Evolutionary conservation across 2,113 vertebrate genomes (phyloP).

Genomic region (Aviceda subcristata): DNA sequence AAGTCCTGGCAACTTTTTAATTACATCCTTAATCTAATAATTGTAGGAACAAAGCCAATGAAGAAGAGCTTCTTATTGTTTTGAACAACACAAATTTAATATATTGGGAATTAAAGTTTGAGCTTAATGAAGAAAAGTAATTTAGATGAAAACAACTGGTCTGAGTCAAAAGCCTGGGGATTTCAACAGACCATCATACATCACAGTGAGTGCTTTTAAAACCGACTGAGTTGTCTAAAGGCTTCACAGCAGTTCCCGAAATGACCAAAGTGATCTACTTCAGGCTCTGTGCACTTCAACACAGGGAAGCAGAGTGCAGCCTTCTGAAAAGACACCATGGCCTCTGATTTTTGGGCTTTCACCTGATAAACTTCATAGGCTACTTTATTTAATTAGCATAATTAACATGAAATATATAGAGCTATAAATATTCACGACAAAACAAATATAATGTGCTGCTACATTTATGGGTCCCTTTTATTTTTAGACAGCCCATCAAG

Average conservation of each 20-base stretch:
- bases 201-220: background rate
- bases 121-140: conserved; percentile 57
- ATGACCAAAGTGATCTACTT: background rate
- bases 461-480: background rate
- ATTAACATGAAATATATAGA: background rate
- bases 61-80: conserved; percentile 29
- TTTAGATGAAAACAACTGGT: conserved; percentile 40
- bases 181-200: background rate
- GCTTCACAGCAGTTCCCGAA: background rate
- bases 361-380: background rate
- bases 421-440: background rate
- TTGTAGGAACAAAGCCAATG: conserved; percentile 47
- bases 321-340: accelerated
- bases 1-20: conserved; percentile 36
- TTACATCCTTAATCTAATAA: conserved; percentile 64
- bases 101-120: conserved; percentile 48
- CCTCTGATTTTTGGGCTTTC: background rate
- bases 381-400: background rate
- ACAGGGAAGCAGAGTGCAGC: accelerated
- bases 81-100: conserved; percentile 46
- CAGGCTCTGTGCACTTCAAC: too few relatives aligned
- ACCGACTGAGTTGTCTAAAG: background rate
- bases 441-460: background rate
- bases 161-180: conserved; percentile 33
- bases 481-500: background rate